These are phyloP conservation scores for Onychostruthus taczanowskii DNA, from an alignment of 2,113 vertebrate species.

Conservation along the genomic window DNA sequence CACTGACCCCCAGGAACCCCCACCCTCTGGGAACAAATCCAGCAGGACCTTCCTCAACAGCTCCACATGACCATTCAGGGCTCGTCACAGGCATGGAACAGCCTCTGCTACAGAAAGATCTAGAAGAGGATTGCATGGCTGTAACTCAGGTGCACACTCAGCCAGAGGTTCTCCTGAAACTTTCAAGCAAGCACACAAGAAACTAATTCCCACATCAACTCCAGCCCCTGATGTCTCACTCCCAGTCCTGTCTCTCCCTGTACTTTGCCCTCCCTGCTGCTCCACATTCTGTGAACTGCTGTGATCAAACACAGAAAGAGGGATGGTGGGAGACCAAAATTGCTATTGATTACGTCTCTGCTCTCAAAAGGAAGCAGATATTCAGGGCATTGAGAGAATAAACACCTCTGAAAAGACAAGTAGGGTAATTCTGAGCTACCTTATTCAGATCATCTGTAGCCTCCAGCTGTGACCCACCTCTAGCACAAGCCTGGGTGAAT, in stretches of 20 bases:
- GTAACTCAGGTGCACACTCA: accelerated
- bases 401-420: not conserved
- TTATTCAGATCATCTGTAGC: not conserved
- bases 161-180: not conserved
- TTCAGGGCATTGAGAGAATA: accelerated
- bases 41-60: not conserved
- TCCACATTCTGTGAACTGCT: not conserved
- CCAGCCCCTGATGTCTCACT: not conserved
- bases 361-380: not conserved
- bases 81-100: not conserved
- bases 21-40: not conserved
- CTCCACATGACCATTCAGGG: accelerated
- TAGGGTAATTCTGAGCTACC: not conserved
- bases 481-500: not conserved
- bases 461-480: not conserved
- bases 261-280: accelerated
- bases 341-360: not conserved
- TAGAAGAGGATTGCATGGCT: not conserved
- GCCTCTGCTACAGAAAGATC: not conserved
- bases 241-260: not conserved
- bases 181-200: not conserved
- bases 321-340: not conserved
- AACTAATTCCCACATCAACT: not conserved
- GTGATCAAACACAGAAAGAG: not conserved
- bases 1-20: accelerated